These are phyloP conservation scores for Crotalus helleri DNA, from an alignment of 2,113 vertebrate genomes.

Conservation along the genomic window DNA sequence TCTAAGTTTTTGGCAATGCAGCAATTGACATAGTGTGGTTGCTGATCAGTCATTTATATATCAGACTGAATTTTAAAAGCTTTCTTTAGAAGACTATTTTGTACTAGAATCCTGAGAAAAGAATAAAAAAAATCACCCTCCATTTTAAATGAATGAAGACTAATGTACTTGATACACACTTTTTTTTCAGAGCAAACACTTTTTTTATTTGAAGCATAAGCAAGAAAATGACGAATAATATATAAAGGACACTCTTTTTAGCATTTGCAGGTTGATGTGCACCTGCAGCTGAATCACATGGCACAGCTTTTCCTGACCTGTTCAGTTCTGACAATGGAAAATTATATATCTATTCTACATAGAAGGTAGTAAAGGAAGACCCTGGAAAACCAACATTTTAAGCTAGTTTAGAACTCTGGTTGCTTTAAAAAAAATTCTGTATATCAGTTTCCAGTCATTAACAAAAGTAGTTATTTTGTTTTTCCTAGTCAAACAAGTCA, in stretches of 20 bases:
- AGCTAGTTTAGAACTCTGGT: neutral
- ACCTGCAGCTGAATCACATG: neutral
- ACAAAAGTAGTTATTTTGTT: neutral
- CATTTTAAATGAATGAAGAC: neutral
- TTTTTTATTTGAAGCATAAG: neutral
- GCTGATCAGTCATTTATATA: neutral
- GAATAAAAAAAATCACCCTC: neutral
- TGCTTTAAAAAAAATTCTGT: neutral
- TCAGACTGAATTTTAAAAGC: slow-evolving; percentile 6
- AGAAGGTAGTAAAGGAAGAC: neutral
- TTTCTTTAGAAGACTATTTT: neutral
- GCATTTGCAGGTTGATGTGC: neutral
- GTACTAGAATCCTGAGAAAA: neutral
- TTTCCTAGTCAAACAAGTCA: neutral
- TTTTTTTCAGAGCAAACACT: neutral
- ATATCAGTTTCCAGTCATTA: neutral
- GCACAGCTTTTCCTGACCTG: neutral
- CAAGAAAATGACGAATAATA: neutral
- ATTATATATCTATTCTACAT: neutral
- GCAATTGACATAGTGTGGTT: neutral
- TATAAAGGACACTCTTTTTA: neutral
- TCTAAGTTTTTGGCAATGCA: slow-evolving; percentile 13
- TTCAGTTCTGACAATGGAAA: neutral
- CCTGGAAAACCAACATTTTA: neutral
- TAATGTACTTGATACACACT: neutral